Conservation (phyloP, 2,888 invertebrate genomes). For the Limnephilus rhombicus region DNA sequence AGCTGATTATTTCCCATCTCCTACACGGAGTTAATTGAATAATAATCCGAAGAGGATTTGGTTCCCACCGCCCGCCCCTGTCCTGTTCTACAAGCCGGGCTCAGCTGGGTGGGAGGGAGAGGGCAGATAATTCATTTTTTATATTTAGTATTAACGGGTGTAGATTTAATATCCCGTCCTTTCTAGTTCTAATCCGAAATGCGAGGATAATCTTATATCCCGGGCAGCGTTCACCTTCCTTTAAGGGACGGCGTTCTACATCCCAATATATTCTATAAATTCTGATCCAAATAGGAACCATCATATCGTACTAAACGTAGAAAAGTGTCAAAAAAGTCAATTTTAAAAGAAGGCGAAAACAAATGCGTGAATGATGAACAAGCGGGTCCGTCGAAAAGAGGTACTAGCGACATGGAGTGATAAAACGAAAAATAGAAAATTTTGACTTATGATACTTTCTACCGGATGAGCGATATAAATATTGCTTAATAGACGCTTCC, state of each 20-base stretch:
- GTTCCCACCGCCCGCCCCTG: not conserved
- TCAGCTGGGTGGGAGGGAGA: not conserved
- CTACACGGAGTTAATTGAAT: slow-evolving; percentile 21
- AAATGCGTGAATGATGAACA: too few relatives aligned
- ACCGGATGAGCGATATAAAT: too few relatives aligned
- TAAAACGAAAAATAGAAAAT: too few relatives aligned
- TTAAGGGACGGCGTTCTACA: not conserved
- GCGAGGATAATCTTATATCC: not conserved
- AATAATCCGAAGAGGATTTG: slow-evolving; percentile 17
- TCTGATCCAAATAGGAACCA: not conserved
- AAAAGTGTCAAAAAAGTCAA: too few relatives aligned
- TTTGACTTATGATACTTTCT: too few relatives aligned
- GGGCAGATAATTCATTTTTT: not conserved
- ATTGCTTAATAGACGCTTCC: not conserved
- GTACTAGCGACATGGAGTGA: too few relatives aligned
- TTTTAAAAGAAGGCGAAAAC: too few relatives aligned
- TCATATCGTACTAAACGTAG: too few relatives aligned
- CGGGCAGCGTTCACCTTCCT: not conserved
- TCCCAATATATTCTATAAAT: not conserved
- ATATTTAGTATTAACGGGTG: not conserved
- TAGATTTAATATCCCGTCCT: not conserved
- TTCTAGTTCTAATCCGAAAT: not conserved
- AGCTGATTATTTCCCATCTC: slow-evolving; percentile 15
- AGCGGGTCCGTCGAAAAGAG: too few relatives aligned
- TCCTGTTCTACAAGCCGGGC: not conserved